Evolutionary conservation across 1,140 invertebrate species (phyloP).

Genomic region (Augochlora pura): DNA sequence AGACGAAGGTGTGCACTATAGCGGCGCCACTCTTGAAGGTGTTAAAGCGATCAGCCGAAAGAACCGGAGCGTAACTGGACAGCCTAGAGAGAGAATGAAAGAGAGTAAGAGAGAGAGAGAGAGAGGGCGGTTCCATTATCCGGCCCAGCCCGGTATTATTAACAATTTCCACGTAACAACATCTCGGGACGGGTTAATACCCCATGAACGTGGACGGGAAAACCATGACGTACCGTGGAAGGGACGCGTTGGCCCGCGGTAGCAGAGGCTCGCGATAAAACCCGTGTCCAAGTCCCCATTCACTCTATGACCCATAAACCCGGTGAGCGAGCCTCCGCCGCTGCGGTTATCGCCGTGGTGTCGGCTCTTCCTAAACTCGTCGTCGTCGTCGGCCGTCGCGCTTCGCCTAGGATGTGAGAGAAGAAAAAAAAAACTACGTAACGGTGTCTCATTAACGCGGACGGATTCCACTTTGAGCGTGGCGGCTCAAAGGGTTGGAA

Average conservation of each 20-base stretch:
- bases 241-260: conserved; percentile 25
- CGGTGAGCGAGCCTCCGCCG: conserved; percentile 34
- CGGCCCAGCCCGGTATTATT: conserved; percentile 9
- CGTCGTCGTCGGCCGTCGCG: conserved; percentile 5
- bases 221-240: too few species aligned
- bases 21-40: neutral
- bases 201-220: conserved; percentile 35
- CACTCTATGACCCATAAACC: conserved; percentile 65
- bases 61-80: neutral
- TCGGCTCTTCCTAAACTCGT: conserved; percentile 15
- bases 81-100: too few species aligned
- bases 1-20: too few species aligned
- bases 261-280: conserved; percentile 49
- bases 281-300: conserved; percentile 53
- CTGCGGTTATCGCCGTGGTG: conserved; percentile 44
- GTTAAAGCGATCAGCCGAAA: neutral
- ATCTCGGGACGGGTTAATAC: conserved; percentile 15
- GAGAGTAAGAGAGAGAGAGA: too few species aligned
- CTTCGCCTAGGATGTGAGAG: conserved; percentile 31
- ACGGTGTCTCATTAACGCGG: conserved; percentile 60
- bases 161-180: conserved; percentile 33
- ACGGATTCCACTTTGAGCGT: conserved; percentile 52
- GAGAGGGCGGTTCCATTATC: neutral
- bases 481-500: conserved; percentile 54
- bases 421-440: conserved; percentile 44